Base-by-base conservation (phyloP, 2,113 vertebrate species). In the Apaloderma vittatum region DNA sequence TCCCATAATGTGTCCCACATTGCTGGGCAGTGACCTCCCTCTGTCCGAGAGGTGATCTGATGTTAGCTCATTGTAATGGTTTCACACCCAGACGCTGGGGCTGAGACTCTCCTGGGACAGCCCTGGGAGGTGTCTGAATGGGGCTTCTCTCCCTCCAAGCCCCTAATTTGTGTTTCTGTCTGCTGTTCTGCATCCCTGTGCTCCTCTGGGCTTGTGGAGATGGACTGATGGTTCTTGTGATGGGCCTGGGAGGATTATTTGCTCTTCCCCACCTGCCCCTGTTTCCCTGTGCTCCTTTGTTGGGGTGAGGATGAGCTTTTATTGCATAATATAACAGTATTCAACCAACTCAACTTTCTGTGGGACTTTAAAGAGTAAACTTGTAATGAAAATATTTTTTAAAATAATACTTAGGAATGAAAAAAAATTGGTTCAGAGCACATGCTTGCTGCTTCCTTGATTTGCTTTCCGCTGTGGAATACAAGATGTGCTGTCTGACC, bases 51-150 rank as follows among this genome's bases (percentile, higher is more conserved):
- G 37, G 12, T 57, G 36, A 8, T 82, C 19, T 65, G 36, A 15
- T 76, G 8, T 45, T 40, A 20, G 17, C 18, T 58, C 0, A 7
- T 15, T 0, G 0, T 30, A 32, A 20, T 80, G 19, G 8, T 80
- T 94, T 84, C 36, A 37, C 26, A 73, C 8, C 19, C 32, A 34
- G 52, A 8, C 6, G 3, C 5, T n/a, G 36, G 22, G 12, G 17
- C 43, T 40, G 46, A 34, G 12, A 14, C 26, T 57, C 2, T 86
- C 10, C 27, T 32, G 62, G 7, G 17, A 10, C 43, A 83, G 27
- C 18, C 7, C 15, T 74, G 12, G 29, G 9, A 36, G 26, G 36
- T 40, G 6, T 59, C 40, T 65, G 24, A 36, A 5, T 45, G 19
- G 23, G 18, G 5, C 10, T 5, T 84, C 11, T 6, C 5, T 55